Base-by-base conservation (phyloP, 2,888 invertebrate species). In the Aspidapion aeneum region DNA sequence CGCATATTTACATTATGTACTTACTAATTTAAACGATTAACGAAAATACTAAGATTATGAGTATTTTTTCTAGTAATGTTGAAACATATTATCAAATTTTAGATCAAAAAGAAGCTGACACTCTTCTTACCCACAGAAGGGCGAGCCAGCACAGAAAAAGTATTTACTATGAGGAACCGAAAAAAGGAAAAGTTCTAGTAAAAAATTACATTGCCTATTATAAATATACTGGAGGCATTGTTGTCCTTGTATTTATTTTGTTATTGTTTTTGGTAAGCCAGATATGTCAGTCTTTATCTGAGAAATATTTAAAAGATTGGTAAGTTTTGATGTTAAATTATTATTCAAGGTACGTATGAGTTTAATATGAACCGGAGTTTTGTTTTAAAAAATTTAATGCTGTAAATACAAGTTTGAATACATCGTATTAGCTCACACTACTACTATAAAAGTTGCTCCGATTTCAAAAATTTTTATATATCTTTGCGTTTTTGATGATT, bases 151-250 rank as follows among this genome's bases (percentile, higher is more conserved):
- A 5, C 3, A 52, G 19, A 2, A 64, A 65, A 50, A 63, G 66
- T 66, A 61, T 74, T 17, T 74, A 75, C 55, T 69, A 71, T 54
- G 78, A 77, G 61, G 64, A 69, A 5, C 72, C 72, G n/a, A 66
- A 73, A 63, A 35, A 65, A 48, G 77, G 77, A 5, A 69, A 70
- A 50, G 77, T 78, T 3, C 68, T 70, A 2, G 65, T 70, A 50
- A 65, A 62, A 5, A 72, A 75, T 16, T 78, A 77, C 61, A 66
- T 70, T n/a, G 69, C 71, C 58, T 78, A 78, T 63, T 74, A 74
- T 56, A 69, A 68, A 58, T 73, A 69, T 48, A 72, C 73, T 57
- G 76, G 77, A 55, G 76, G 77, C 20, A 63, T 71, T n/a, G 67
- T 68, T 7, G 69, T 73, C n/a, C 57, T 75, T 21, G 21, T 74